Evolutionary conservation across 2,888 invertebrate genomes (phyloP), one percentile per base, ranked within the genome.

Genomic region (Coremacera marginata): DNA sequence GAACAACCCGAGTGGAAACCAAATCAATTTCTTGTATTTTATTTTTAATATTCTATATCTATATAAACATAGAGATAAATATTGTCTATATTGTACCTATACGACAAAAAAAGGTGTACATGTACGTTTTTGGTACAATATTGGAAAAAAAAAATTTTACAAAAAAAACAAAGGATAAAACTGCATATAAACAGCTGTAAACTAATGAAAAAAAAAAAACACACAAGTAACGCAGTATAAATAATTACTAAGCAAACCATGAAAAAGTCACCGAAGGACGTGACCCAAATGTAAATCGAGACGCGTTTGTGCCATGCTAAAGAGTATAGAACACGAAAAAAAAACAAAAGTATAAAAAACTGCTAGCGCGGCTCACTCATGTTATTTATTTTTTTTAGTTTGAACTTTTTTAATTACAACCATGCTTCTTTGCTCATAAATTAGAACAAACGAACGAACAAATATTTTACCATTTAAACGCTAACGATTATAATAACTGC

Each of bases 1-100:
- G 72, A 77, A 91, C 90, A 91, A 91, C 91, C 92, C 92, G 91
- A 93, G 92, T 94, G 94, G 93, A 94, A 94, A 94, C 94, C 94
- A 94, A 94, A 94, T 94, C 94, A 93, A 93, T 83, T 82, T 76
- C 78, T 78, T 79, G 77, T 78, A 68, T 80, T 80, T 79, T 44
- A 44, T 80, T 77, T 77, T 73, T 44, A 49, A 63, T 72, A 67
- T 72, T 14, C 22, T 76, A 63, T 57, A 55, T 70, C 31, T 72
- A 65, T 60, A 67, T 51, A 44, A 73, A 76, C 75, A 70, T 67
- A 76, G 72, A 75, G 67, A 37, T 77, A 78, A 31, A 72, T 76
- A 82, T 65, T 51, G 63, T 52, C 8, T 22, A 73, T 73, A 75
- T 68, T 25, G n/a, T 60, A 62, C 70, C 44, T 44, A 44, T 44